These are phyloP conservation scores for Chalcis sispes DNA, from an alignment of 2,888 invertebrate species.

Conservation along the genomic window DNA sequence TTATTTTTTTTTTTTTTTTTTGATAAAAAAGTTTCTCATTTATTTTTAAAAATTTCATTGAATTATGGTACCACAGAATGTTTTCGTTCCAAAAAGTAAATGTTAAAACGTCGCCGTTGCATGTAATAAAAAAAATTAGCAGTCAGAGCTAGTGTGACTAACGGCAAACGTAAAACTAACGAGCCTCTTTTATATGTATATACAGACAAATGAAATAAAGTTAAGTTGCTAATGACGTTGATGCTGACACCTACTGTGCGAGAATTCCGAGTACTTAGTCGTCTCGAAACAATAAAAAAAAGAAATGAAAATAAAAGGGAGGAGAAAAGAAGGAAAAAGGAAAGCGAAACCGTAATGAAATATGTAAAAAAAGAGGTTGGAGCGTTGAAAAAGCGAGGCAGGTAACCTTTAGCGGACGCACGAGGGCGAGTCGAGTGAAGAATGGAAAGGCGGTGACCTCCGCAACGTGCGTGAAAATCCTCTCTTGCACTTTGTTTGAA, in stretches of 20 bases:
- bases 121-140: too few species aligned
- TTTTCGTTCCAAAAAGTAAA: too few species aligned
- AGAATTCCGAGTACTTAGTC: neutral
- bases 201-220: constrained; percentile 21
- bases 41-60: too few species aligned
- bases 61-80: too few species aligned
- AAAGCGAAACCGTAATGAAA: constrained; percentile 1
- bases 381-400: neutral
- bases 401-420: too few species aligned
- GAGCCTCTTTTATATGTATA: constrained; percentile 23
- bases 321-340: constrained; percentile 1
- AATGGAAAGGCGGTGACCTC: neutral
- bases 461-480: too few species aligned
- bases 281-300: neutral
- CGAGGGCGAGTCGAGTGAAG: neutral
- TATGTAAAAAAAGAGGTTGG: neutral
- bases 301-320: neutral
- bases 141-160: too few species aligned
- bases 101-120: too few species aligned
- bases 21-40: too few species aligned
- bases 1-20: too few species aligned
- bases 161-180: too few species aligned
- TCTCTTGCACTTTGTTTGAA: neutral
- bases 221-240: constrained; percentile 43
- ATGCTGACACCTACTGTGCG: neutral